Evolutionary conservation across 2,113 vertebrate species (phyloP).

Genomic region (Psittacula cyanocephala): DNA sequence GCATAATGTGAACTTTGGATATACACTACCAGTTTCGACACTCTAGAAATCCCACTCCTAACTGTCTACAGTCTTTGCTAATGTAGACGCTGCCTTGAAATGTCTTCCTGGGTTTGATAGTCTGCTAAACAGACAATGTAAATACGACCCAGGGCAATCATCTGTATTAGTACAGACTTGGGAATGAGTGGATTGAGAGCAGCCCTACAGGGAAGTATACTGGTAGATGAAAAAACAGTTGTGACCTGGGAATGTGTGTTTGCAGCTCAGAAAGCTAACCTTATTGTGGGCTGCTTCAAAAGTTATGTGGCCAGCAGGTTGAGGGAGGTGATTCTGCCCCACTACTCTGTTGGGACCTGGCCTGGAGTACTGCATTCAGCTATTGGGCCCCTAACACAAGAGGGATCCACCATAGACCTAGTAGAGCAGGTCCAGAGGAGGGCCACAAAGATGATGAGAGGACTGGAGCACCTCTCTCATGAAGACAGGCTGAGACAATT

Average conservation of each 20-base stretch:
- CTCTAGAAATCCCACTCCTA: neutral
- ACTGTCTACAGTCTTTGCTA: neutral
- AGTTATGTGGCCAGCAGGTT: rapidly evolving
- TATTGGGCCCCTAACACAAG: neutral
- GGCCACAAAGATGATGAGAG: neutral
- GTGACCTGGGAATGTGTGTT: rapidly evolving
- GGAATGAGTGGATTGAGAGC: neutral
- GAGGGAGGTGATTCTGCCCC: neutral
- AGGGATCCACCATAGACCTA: neutral
- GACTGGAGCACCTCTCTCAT: neutral
- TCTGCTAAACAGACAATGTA: neutral
- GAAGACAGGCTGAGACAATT: neutral
- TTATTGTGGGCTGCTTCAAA: neutral
- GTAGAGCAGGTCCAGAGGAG: neutral
- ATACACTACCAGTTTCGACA: neutral
- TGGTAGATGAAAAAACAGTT: neutral
- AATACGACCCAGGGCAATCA: neutral
- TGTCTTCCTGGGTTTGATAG: neutral
- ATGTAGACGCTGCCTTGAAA: neutral
- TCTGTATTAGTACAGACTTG: neutral
- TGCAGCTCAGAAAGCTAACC: rapidly evolving
- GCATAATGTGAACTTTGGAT: neutral
- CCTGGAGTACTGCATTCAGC: neutral
- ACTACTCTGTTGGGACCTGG: neutral
- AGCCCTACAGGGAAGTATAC: neutral